Conservation (phyloP, 2,113 vertebrate genomes). For the Chloropsis cyanopogon region DNA sequence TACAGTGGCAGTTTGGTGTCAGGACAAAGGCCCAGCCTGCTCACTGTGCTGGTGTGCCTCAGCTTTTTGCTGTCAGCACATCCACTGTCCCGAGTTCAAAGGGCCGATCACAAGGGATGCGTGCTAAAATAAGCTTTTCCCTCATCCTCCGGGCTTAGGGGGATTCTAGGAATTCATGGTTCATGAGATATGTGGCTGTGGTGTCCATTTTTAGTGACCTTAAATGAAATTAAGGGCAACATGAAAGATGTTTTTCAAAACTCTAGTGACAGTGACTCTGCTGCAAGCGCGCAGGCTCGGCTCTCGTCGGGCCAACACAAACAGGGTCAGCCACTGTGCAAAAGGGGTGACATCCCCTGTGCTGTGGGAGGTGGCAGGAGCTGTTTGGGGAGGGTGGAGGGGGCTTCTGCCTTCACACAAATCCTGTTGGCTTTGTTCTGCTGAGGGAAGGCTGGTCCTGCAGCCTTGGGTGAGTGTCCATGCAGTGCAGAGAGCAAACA, state of each 20-base stretch:
- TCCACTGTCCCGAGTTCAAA: background rate
- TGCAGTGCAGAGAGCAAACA: background rate
- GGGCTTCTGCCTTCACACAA: background rate
- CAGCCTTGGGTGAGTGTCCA: background rate
- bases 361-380: background rate
- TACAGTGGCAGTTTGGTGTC: background rate
- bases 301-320: background rate
- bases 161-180: conserved; percentile 35
- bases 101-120: background rate
- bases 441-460: background rate
- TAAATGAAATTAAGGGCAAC: conserved; percentile 41
- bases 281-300: background rate
- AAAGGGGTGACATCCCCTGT: background rate
- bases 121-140: conserved; percentile 34
- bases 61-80: background rate
- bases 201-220: conserved; percentile 43
- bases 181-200: background rate
- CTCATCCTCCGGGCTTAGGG: conserved; percentile 46
- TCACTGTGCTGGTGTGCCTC: background rate
- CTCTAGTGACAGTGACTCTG: background rate
- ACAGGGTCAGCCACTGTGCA: background rate
- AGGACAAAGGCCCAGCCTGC: background rate
- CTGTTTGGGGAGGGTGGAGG: background rate
- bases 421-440: background rate
- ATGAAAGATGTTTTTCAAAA: conserved; percentile 2